Evolutionary conservation across 2,797 vertebrate species (phyloP), one percentile per base, ranked within the genome.

Genomic region (Chelmon rostratus): DNA sequence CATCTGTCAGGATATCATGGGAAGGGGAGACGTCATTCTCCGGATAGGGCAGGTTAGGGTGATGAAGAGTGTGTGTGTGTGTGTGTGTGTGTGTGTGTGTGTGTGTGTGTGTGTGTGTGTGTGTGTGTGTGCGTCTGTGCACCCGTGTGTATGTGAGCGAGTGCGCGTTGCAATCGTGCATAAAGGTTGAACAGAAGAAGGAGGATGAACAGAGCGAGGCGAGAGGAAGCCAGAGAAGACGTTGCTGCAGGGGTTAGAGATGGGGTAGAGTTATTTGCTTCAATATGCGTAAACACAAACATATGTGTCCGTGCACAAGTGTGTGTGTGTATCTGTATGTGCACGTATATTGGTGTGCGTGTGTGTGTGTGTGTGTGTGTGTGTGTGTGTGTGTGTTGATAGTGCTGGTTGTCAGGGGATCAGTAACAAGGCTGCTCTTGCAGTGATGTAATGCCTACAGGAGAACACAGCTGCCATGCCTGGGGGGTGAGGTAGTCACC

Each of bases 381-480:
- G 74, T 73, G 77, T 66, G 63, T 68, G 61, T 74, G 74, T 83
- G 81, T 89, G 86, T 85, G 87, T 93, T 91, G 92, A 92, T 85
- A 81, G 76, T 82, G 66, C 87, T 87, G 86, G 91, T 94, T 94
- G 94, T 93, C 88, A 93, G 88, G 91, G 91, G 90, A 95, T 94
- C 90, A 91, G 92, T 93, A 94, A 93, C 93, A 94, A 83, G 90
- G 88, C 90, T 93, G 94, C 92, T 91, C 92, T 93, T 93, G 85
- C 87, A 91, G 88, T 96, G 95, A 96, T 91, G 95, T 95, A 93
- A 96, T 95, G 93, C 94, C 88, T 92, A 89, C 86, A 92, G 89
- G 91, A 94, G 94, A 90, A 90, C 92, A 89, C 95, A 95, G 95
- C 95, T 96, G 95, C 88, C 93, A 95, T 95, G 94, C 92, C 91